phyloP scores from a whole-genome alignment of 2,888 invertebrate genomes.

The Seladonia tumulorum region DNA sequence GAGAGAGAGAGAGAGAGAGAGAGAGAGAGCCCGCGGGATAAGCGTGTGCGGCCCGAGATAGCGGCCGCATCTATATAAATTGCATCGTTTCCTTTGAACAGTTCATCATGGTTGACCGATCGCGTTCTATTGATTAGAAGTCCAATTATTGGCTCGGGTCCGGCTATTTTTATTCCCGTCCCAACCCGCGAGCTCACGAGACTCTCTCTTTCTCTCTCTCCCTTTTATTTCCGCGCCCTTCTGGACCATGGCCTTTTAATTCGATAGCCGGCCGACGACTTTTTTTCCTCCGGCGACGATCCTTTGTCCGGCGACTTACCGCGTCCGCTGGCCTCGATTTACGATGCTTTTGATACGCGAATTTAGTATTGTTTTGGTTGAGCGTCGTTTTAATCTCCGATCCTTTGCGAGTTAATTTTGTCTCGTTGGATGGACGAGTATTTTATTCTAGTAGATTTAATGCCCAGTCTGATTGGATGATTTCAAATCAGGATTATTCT shows the following conservation, averaged over 20 bases:
- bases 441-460: neutral
- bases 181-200: conserved; percentile 1
- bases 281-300: neutral
- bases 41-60: conserved; percentile 36
- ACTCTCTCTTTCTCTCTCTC: neutral
- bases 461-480: neutral
- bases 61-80: conserved; percentile 58
- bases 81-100: conserved; percentile 60
- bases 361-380: neutral
- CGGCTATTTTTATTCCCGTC: conserved; percentile 48
- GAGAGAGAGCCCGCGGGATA: neutral
- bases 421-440: neutral
- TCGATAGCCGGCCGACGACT: neutral
- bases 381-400: neutral
- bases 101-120: conserved; percentile 70
- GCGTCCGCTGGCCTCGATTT: neutral
- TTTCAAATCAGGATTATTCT: no score
- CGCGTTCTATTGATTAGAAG: conserved; percentile 80
- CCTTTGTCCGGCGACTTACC: neutral
- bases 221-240: conserved; percentile 12
- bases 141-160: conserved; percentile 79
- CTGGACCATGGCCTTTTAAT: neutral
- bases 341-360: neutral
- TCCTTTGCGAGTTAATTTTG: neutral
- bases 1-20: neutral